Conservation (phyloP, 2,113 vertebrate genomes). For the Penelope pileata region DNA sequence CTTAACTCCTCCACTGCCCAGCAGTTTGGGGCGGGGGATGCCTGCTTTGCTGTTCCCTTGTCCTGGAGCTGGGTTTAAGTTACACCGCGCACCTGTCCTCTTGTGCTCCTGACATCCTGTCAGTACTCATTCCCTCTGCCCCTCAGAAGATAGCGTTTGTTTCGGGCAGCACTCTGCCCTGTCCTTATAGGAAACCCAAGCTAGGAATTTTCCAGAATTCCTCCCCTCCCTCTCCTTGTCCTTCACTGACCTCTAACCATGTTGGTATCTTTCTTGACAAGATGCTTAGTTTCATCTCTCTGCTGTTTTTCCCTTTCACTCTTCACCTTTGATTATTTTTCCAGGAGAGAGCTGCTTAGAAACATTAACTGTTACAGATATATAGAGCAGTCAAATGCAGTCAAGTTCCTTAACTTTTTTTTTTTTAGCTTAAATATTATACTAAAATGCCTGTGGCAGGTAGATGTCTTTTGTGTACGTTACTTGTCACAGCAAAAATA, state of each 20-base stretch:
- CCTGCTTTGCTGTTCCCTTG: not conserved
- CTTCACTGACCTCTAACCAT: slow-evolving; percentile 45
- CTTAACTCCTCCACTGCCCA: not conserved
- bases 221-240: not conserved
- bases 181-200: not conserved
- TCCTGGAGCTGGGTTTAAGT: not conserved
- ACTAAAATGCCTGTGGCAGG: not conserved
- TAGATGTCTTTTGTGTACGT: not conserved
- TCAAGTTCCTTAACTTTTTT: not conserved
- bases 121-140: not conserved
- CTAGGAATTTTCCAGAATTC: slow-evolving; percentile 21
- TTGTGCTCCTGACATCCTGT: not conserved
- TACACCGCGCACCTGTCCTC: not conserved
- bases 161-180: not conserved
- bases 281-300: slow-evolving; percentile 26
- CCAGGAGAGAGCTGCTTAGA: not conserved
- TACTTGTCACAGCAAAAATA: not conserved
- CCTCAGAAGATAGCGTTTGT: fast-evolving
- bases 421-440: not conserved
- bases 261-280: slow-evolving; percentile 27
- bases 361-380: not conserved
- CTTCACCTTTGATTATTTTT: slow-evolving; percentile 37
- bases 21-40: not conserved
- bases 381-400: not conserved
- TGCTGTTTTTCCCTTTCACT: slow-evolving; percentile 25